phyloP scores from a whole-genome alignment of 2,797 vertebrate genomes.

The Falco peregrinus region DNA sequence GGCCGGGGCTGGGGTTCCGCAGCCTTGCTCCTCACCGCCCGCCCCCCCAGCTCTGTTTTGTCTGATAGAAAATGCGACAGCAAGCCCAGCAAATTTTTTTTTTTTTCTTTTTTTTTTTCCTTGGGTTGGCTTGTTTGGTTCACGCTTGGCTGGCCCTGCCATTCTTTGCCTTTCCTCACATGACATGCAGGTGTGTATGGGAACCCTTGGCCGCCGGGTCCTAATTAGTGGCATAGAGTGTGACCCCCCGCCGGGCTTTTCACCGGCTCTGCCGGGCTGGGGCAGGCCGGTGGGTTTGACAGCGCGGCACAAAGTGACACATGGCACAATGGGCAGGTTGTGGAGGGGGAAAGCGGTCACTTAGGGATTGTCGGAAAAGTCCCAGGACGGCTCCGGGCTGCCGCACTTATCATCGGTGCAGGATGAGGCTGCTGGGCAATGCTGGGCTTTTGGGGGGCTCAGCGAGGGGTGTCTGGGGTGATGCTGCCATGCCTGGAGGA shows the following conservation, averaged over 20 bases:
- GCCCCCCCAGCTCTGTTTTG: background rate
- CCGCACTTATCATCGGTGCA: accelerated
- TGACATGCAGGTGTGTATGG: slow-evolving; percentile 94
- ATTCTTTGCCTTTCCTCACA: slow-evolving; percentile 72
- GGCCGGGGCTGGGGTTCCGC: background rate
- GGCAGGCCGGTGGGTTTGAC: slow-evolving; percentile 49
- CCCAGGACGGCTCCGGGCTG: background rate
- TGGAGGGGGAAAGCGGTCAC: background rate
- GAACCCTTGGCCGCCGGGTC: slow-evolving; percentile 76
- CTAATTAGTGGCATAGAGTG: slow-evolving; percentile 92
- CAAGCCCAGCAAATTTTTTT: background rate
- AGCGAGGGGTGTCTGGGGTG: accelerated
- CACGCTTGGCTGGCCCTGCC: slow-evolving; percentile 59
- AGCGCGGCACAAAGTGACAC: slow-evolving; percentile 73
- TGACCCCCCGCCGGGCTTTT: slow-evolving; percentile 84
- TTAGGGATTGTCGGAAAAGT: slow-evolving; percentile 61
- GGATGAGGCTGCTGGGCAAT: background rate
- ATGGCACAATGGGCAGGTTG: slow-evolving; percentile 71
- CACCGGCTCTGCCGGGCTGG: slow-evolving; percentile 57
- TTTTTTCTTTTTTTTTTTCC: no score
- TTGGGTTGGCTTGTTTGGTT: slow-evolving; percentile 11
- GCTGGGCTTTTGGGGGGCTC: background rate
- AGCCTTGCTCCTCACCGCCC: background rate
- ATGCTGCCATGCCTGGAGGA: background rate
- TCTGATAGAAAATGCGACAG: background rate